Evolutionary conservation across 2,113 vertebrate genomes (phyloP), one percentile per base, ranked within the genome.

Genomic region (Oceanodroma tethys): DNA sequence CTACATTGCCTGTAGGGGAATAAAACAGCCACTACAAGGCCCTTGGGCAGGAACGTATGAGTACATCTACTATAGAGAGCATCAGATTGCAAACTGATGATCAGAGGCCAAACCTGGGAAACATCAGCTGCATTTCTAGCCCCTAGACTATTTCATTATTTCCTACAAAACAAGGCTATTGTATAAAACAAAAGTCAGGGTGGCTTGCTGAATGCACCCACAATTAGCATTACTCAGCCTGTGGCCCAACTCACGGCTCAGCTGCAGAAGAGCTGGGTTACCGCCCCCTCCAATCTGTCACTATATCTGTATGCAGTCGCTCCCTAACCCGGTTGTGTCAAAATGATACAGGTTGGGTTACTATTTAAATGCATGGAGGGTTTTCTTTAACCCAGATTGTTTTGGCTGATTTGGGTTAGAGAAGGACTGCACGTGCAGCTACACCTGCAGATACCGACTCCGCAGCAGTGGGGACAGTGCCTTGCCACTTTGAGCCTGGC

Each of bases 301-400:
- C 87, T 90, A 0, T 38, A 20, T 82, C 90, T 85, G 40, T 2
- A 58, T 0, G 0, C 88, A 71, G 87, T 68, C 36, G 0, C 70
- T 96, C 45, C 87, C 79, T 95, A 97, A 96, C 96, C 96, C 40
- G 74, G 93, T 96, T 97, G 96, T 94, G 96, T 97, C 96, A 96
- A 82, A 93, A 92, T 75, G 74, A 95, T 96, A 96, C 96, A 96
- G 96, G 93, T 38, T 97, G 90, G 13, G 74, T 96, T 96, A 88
- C 96, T 97, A 96, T 96, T 96, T 96, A 96, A 97, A 96, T 95
- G 19, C 70, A 73, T 34, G 74, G 58, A 96, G 50, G 62, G 55
- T 68, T 96, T 90, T 94, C 90, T 96, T 70, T 95, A 96, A 94
- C 93, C 95, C 87, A 93, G 92, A 96, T 96, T 20, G 29, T 66